Evolutionary conservation across 2,797 vertebrate species (phyloP).

Genomic region (Catostomus latipinnis): DNA sequence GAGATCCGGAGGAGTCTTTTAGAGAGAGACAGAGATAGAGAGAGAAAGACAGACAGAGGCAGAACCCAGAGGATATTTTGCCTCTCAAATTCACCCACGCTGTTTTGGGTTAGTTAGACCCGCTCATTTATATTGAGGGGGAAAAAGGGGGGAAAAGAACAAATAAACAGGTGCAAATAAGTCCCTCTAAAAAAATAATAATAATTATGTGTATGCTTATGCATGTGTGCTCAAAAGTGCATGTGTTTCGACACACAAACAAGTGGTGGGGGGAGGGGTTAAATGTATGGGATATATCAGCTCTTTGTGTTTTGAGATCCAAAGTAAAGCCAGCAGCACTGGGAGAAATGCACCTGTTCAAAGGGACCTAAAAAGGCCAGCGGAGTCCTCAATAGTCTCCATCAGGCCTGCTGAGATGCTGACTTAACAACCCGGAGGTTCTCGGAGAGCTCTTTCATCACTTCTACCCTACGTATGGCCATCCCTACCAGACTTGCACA

Average conservation of each 20-base stretch:
- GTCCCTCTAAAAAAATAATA: conserved; percentile 1
- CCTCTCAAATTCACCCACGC: conserved; percentile 82
- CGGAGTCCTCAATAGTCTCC: conserved; percentile 54
- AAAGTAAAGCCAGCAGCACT: conserved; percentile 52
- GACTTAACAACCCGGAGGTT: conserved; percentile 48
- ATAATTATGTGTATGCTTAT: neutral
- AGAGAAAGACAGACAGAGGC: conserved; percentile 74
- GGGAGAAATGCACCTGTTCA: conserved; percentile 60
- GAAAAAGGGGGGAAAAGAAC: conserved; percentile 35
- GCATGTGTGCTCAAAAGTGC: neutral
- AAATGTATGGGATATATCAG: conserved; percentile 40
- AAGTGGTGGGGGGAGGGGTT: neutral
- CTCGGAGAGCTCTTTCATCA: conserved; percentile 62
- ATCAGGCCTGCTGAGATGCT: conserved; percentile 50
- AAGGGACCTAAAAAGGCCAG: conserved; percentile 57
- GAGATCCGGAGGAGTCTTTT: conserved; percentile 83
- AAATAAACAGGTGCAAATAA: conserved; percentile 79
- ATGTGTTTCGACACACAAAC: conserved; percentile 41
- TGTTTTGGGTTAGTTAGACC: conserved; percentile 77
- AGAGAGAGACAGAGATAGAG: conserved; percentile 76
- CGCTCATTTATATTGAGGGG: conserved; percentile 69
- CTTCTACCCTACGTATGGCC: neutral
- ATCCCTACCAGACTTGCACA: neutral
- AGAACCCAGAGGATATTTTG: conserved; percentile 83
- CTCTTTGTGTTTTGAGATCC: conserved; percentile 56